Evolutionary conservation across 2,113 vertebrate species (phyloP), one percentile per base, ranked within the genome.

Genomic region (Chloroceryle aenea): DNA sequence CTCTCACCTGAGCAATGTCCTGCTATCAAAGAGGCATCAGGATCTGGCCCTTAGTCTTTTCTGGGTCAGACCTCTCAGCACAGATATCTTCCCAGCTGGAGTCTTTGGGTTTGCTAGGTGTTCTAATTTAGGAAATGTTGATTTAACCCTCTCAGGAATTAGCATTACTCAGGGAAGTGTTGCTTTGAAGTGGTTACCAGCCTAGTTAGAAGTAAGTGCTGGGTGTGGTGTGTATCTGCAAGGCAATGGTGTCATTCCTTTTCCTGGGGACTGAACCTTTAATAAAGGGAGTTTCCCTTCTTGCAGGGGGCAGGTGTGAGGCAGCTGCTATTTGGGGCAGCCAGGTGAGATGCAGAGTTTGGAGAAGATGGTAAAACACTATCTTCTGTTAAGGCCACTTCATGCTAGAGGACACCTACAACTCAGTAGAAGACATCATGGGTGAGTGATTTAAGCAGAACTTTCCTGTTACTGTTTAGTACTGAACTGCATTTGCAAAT

Each of bases 181-280:
- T 90, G 61, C 95, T 96, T 95, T 97, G 96, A 97, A 95, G 96
- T 94, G 95, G 96, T 96, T 95, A 92, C 38, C 85, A 88, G 92
- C 58, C 81, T 14, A 23, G 56, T 58, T 80, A 91, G 91, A 79
- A 62, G 14, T 91, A 66, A 95, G 42, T 43, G 90, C 87, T 77
- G 95, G 96, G 95, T 13, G 93, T 93, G 95, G 87, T 80, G 7
- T 25, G 48, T 82, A 25, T 56, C 87, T 92, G 14, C 76, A 43
- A 86, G 87, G 94, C 75, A 77, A 23, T 34, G 48, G 68, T 96
- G 96, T 62, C 95, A 75, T 94, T 80, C 55, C 66, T 55, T 88
- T 71, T 94, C 92, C 95, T 84, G 95, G 95, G 88, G 88, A 92
- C 85, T 84, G 21, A 90, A 74, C 38, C 47, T 86, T 93, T 94